Percentiles rank a stretch among this genome's conserved stretches.
Evolutionary conservation across 2,113 vertebrate genomes (phyloP).

Genomic region (Austrofundulus limnaeus): DNA sequence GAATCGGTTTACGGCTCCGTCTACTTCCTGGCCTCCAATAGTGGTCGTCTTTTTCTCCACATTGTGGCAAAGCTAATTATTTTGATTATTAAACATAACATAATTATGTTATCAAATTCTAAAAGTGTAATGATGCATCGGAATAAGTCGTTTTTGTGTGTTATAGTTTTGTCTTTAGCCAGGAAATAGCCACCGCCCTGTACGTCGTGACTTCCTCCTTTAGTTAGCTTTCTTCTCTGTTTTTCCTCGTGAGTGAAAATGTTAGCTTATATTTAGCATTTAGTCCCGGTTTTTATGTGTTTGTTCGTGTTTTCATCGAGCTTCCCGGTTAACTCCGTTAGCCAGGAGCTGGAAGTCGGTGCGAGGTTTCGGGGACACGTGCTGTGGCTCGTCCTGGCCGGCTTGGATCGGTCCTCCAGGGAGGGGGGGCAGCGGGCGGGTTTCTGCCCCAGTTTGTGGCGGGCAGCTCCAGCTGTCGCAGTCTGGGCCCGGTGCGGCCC

Average conservation of each 20-base stretch:
- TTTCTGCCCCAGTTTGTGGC: constrained; percentile 14
- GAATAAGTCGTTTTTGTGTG: not conserved
- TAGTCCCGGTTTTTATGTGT: rapidly evolving
- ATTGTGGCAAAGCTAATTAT: not conserved
- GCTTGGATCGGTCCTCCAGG: not conserved
- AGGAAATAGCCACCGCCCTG: constrained; percentile 33
- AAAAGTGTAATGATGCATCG: too few species aligned
- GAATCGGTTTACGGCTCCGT: constrained; percentile 18
- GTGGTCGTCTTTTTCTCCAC: not conserved
- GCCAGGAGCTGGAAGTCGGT: rapidly evolving
- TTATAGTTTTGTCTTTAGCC: not conserved
- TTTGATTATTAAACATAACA: not conserved
- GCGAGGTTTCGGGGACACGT: constrained; percentile 45
- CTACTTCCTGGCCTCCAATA: constrained; percentile 30
- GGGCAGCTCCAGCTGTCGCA: constrained; percentile 21
- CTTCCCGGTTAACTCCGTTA: not conserved
- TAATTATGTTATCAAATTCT: not conserved
- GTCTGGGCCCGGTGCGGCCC: not conserved
- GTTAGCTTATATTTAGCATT: not conserved
- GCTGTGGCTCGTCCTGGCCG: constrained; percentile 13
- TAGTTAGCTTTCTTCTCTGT: not conserved
- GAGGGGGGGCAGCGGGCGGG: not conserved
- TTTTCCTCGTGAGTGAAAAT: rapidly evolving
- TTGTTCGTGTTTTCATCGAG: rapidly evolving
- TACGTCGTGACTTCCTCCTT: constrained; percentile 41